Conservation (phyloP, 2,113 vertebrate genomes). For the Brachypodius melanocephalos region DNA sequence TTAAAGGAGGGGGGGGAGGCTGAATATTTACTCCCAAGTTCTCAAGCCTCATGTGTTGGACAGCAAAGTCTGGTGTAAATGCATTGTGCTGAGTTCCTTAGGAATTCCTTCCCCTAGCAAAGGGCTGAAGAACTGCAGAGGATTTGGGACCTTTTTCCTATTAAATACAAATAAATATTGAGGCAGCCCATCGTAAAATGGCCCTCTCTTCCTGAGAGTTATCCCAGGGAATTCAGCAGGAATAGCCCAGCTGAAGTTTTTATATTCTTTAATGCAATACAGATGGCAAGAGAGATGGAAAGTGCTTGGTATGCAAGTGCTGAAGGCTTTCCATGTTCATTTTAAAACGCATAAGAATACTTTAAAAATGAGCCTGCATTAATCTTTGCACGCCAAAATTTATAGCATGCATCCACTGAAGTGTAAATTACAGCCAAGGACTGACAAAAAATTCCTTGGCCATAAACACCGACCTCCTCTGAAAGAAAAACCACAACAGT, state of each 20-base stretch:
- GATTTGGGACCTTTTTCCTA: background rate
- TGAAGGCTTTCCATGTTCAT: background rate
- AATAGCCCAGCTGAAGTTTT: background rate
- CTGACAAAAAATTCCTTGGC: background rate
- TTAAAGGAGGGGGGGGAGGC: rapidly evolving
- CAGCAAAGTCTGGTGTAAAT: background rate
- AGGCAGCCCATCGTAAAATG: background rate
- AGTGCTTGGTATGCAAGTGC: background rate
- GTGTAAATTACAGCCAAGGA: constrained; percentile 4
- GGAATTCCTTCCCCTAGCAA: background rate
- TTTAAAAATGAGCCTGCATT: background rate
- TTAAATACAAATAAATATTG: background rate
- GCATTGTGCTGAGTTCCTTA: background rate
- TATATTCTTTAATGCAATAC: background rate
- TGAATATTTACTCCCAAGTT: background rate
- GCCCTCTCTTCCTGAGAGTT: background rate
- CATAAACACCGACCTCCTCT: background rate
- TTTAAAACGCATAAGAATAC: background rate
- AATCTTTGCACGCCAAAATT: background rate
- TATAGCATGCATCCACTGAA: background rate
- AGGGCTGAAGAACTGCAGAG: background rate
- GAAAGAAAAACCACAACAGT: background rate
- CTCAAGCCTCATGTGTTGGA: background rate
- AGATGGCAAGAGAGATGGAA: constrained; percentile 1
- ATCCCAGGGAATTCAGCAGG: background rate